phyloP scores from a whole-genome alignment of 2,888 invertebrate genomes.

The Brachyopa scutellaris region DNA sequence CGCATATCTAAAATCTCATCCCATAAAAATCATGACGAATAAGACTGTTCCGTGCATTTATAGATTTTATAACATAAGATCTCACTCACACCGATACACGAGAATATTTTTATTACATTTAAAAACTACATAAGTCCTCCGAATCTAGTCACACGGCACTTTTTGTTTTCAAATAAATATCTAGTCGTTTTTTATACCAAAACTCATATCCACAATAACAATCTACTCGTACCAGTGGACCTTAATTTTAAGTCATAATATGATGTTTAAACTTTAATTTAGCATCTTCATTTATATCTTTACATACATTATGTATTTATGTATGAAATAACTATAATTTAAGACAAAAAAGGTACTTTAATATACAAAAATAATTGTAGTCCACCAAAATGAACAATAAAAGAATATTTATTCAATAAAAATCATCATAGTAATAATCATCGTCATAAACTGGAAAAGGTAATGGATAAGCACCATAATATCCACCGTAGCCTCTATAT shows the following conservation, averaged over 20 bases:
- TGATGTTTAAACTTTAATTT: too few relatives aligned
- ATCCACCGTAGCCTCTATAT: slow-evolving; percentile 30
- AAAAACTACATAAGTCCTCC: slow-evolving; percentile 15
- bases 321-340: slow-evolving; percentile 20
- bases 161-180: slow-evolving; percentile 1
- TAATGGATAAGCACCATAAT: slow-evolving; percentile 34
- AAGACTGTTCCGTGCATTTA: neutral
- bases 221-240: slow-evolving; percentile 22
- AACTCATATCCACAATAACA: neutral
- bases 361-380: slow-evolving; percentile 67
- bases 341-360: slow-evolving; percentile 42
- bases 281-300: slow-evolving; percentile 7
- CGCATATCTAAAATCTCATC: too few relatives aligned
- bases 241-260: slow-evolving; percentile 9
- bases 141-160: slow-evolving; percentile 35
- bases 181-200: slow-evolving; percentile 53
- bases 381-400: slow-evolving; percentile 71
- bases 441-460: slow-evolving; percentile 9
- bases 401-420: slow-evolving; percentile 55
- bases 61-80: neutral
- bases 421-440: slow-evolving; percentile 2
- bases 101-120: slow-evolving; percentile 19
- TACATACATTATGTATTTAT: slow-evolving; percentile 48
- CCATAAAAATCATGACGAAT: neutral
- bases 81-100: neutral